Percentiles rank a stretch among this genome's conserved stretches.
These are phyloP conservation scores for Petrocephalus zakoni DNA, from an alignment of 2,113 vertebrate genomes.

Conservation along the genomic window DNA sequence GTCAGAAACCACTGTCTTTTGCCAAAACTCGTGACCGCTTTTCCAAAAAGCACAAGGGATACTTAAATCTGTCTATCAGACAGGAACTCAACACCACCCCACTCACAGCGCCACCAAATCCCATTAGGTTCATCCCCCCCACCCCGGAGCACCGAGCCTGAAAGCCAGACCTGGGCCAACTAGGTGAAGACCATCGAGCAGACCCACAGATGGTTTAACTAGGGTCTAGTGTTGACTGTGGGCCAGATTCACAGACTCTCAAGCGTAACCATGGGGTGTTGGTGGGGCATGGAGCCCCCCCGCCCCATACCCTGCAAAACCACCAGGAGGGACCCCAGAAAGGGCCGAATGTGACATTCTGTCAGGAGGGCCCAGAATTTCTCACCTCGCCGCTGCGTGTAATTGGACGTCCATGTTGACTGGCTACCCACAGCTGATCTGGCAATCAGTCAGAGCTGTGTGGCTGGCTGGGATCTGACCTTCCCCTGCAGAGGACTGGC, in stretches of 20 bases:
- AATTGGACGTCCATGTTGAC: not conserved
- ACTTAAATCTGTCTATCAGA: not conserved
- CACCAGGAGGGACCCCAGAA: not conserved
- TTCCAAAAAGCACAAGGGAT: not conserved
- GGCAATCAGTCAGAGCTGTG: not conserved
- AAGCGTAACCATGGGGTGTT: no score
- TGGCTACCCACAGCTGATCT: not conserved
- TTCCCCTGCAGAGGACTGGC: not conserved
- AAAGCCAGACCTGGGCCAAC: not conserved
- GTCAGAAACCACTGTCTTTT: not conserved
- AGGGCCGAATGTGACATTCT: not conserved
- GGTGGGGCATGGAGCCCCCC: not conserved
- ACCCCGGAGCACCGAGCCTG: not conserved
- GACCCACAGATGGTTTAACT: not conserved
- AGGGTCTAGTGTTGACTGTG: not conserved
- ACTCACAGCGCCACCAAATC: not conserved
- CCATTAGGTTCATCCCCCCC: not conserved
- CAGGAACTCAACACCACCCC: not conserved
- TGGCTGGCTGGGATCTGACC: not conserved
- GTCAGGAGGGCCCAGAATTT: not conserved
- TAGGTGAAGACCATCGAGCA: not conserved
- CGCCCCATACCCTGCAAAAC: not conserved
- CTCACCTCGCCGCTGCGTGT: not conserved
- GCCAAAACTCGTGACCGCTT: not conserved
- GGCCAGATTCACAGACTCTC: not conserved